These are phyloP conservation scores for Darevskia nairensis DNA, from an alignment of 2,797 vertebrate species.

Conservation along the genomic window DNA sequence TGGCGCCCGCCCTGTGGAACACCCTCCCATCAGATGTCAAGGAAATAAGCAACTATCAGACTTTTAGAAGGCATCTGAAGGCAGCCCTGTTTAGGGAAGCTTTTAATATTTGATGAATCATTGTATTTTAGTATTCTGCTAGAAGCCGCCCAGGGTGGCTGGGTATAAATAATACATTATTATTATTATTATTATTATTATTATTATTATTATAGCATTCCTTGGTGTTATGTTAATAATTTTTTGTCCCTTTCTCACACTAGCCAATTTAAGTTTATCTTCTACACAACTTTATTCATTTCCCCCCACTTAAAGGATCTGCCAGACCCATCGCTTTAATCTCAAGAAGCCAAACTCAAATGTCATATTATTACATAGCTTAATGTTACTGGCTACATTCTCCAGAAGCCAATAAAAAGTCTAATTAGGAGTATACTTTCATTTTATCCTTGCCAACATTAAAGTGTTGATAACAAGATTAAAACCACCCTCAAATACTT, in stretches of 20 bases:
- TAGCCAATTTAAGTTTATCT: background rate
- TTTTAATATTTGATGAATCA: too few species aligned
- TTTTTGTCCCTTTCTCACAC: background rate
- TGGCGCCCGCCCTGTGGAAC: too few species aligned
- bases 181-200: too few species aligned
- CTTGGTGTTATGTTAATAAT: background rate
- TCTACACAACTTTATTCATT: slow-evolving; percentile 8
- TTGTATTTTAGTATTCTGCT: too few species aligned
- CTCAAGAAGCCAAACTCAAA: slow-evolving; percentile 20
- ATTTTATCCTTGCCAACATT: background rate
- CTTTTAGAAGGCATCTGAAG: too few species aligned
- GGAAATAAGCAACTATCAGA: too few species aligned
- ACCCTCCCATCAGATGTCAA: too few species aligned
- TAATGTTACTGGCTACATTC: background rate
- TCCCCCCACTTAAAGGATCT: background rate
- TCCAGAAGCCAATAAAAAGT: slow-evolving; percentile 3
- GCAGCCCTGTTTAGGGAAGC: too few species aligned
- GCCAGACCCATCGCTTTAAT: slow-evolving; percentile 10
- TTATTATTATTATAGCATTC: background rate
- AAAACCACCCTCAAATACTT: background rate
- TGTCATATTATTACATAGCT: slow-evolving; percentile 13
- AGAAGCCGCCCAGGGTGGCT: too few species aligned
- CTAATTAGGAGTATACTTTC: background rate
- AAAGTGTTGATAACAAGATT: slow-evolving; percentile 4
- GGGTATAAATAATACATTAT: too few species aligned